Base-by-base conservation (phyloP, 2,797 vertebrate genomes). In the Myripristis jacobus region DNA sequence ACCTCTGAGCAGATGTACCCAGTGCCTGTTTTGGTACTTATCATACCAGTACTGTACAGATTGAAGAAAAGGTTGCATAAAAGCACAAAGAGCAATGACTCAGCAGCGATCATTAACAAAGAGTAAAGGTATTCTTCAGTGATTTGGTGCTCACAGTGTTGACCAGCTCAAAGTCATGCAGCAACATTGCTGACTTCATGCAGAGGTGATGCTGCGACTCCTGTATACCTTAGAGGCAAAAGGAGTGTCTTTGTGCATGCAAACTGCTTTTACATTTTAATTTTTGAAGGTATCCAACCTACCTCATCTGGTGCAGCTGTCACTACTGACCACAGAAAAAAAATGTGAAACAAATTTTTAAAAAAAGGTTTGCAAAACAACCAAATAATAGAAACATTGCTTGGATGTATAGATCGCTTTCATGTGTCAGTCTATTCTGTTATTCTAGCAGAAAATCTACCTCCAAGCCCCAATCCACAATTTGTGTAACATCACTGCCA, bases 221-320 rank as follows among this genome's bases (percentile, higher is more conserved):
- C 25, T 27, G 16, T 25, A n/a, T 15, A 31, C 62, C 62, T 66
- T 21, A 27, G 61, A 21, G 18, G 51, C 70, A 38, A 44, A 36
- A 60, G 24, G 56, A 65, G 65, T 29, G 57, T 75, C 61, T 82
- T 19, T 72, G 43, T 78, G 48, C 84, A 90, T 89, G 90, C 86
- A 88, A 74, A 75, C 72, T 27, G 59, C 55, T 55, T 46, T 34
- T 55, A 44, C 8, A 62, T 31, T 41, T 66, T 41, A 16, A 69
- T 48, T 60, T 47, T 46, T 18, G 25, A 75, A 61, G 52, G 46
- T 24, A 27, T 69, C 50, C 52, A 88, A 92, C 90, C 95, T 97
- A 97, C 96, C 96, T 96, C 94, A 82, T 95, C 94, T 77, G 95
- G 93, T 71, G 92, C 85, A 87, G 89, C 76, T 86, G 96, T 95